phyloP scores from a whole-genome alignment of 2,113 vertebrate genomes.

The Peromyscus maniculatus region DNA sequence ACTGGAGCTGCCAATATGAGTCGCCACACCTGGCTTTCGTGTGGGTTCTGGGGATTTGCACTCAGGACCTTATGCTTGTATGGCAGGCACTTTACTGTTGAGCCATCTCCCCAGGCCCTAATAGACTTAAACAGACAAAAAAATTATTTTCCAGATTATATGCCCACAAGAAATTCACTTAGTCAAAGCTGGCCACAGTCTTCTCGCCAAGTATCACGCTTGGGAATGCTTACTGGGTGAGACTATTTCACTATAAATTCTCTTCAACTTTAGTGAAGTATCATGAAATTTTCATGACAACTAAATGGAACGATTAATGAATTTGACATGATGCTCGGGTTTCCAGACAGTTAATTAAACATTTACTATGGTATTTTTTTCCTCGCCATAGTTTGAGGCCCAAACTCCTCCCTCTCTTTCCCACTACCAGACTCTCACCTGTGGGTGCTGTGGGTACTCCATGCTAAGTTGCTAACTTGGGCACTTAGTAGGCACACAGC shows the following conservation, averaged over 20 bases:
- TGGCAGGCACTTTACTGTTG: neutral
- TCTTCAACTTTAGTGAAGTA: neutral
- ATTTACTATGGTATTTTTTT: neutral
- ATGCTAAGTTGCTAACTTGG: too few species aligned
- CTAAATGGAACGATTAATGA: neutral
- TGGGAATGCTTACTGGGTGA: neutral
- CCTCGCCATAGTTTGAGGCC: neutral
- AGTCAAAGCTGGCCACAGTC: neutral
- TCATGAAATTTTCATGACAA: slow-evolving; percentile 6
- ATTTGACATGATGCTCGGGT: neutral
- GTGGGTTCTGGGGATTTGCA: neutral
- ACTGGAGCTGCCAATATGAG: too few species aligned
- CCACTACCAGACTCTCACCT: neutral
- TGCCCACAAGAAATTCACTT: slow-evolving; percentile 18
- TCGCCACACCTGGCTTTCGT: neutral
- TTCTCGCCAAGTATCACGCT: neutral
- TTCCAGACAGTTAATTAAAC: slow-evolving; percentile 52
- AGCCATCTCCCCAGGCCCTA: too few species aligned
- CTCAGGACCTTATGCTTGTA: too few species aligned
- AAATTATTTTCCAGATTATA: neutral
- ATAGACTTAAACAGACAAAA: neutral
- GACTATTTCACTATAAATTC: neutral
- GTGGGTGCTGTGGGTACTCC: neutral
- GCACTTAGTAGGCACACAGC: neutral
- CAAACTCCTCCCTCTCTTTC: neutral